These are phyloP conservation scores for Myioborus miniatus DNA, from an alignment of 2,797 vertebrate species.

Conservation along the genomic window DNA sequence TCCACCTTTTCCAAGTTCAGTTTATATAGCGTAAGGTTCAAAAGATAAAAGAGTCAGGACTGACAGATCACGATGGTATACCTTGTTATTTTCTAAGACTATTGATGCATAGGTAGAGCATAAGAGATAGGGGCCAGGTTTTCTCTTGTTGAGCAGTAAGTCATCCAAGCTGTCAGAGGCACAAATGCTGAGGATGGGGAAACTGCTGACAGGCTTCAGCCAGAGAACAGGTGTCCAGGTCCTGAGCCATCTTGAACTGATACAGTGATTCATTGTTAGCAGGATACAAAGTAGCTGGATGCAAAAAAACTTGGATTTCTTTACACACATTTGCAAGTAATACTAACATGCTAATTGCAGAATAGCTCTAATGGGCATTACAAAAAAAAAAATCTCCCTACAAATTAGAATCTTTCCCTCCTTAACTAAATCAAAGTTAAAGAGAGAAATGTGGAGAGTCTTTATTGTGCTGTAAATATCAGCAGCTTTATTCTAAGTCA, in stretches of 20 bases:
- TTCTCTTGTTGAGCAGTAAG: neutral
- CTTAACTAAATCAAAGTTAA: neutral
- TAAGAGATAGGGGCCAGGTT: neutral
- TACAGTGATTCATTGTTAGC: neutral
- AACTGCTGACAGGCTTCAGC: neutral
- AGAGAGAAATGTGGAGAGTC: neutral
- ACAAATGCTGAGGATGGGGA: neutral
- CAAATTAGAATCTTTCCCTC: neutral
- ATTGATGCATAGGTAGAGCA: neutral
- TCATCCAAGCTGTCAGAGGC: neutral
- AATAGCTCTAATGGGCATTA: neutral
- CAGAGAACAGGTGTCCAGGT: neutral
- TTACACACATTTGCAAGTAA: neutral
- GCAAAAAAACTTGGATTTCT: neutral
- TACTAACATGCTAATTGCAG: neutral
- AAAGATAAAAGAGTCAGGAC: neutral
- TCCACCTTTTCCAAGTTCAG: neutral
- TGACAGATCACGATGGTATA: neutral
- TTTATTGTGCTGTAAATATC: neutral
- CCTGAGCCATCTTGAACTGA: neutral
- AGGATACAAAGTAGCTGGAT: neutral
- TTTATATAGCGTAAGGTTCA: neutral
- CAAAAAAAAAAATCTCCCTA: neutral
- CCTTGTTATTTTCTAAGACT: neutral
- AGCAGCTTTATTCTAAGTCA: neutral